Base-by-base conservation (phyloP, 2,113 vertebrate species). In the Meriones unguiculatus region DNA sequence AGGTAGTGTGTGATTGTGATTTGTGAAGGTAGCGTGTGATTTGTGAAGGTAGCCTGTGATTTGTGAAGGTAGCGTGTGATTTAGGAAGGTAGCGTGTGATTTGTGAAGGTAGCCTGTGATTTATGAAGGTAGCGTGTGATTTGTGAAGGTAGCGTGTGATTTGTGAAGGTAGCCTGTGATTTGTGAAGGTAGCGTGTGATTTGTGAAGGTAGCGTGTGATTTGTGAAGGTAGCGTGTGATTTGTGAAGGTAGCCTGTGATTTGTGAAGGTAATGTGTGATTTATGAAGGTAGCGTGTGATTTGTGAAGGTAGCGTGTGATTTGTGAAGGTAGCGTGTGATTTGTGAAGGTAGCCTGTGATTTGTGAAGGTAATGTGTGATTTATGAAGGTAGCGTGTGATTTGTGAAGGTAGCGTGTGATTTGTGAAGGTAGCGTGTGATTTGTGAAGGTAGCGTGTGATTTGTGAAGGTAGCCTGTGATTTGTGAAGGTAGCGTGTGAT, bases 161-260 rank as follows among this genome's bases (percentile, higher is more conserved):
- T 85, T 90, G 80, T 69, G 87, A 46, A 46, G 46, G 46, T 90
- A 7, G n/a, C 46, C 15, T 46, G 46, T 46, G 18, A 90, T 86
- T 85, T 90, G 80, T 69, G 87, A n/a, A n/a, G n/a, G n/a, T n/a
- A n/a, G n/a, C 5, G 18, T 46, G 46, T 46, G 46, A 46, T 86
- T 85, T 90, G 80, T 69, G 87, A 46, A 46, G 46, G 46, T 90
- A 7, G n/a, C 46, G 18, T 46, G 46, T 46, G 18, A 90, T 86
- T 85, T 90, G 80, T 69, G 87, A n/a, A n/a, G n/a, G n/a, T 84
- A 17, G 32, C 73, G 54, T 78, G 73, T 93, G 70, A 69, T 95
- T 15, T 57, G 9, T 94, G 62, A 94, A 95, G 35, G 46, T 67
- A 72, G 22, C 9, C 15, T 57, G 46, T 46, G 18, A 90, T 86